A percentile compares a stretch with the other conserved stretches of the same genome.
These are phyloP conservation scores for Drosophila prosaltans DNA, from an alignment of 1,140 invertebrate species.

Conservation along the genomic window DNA sequence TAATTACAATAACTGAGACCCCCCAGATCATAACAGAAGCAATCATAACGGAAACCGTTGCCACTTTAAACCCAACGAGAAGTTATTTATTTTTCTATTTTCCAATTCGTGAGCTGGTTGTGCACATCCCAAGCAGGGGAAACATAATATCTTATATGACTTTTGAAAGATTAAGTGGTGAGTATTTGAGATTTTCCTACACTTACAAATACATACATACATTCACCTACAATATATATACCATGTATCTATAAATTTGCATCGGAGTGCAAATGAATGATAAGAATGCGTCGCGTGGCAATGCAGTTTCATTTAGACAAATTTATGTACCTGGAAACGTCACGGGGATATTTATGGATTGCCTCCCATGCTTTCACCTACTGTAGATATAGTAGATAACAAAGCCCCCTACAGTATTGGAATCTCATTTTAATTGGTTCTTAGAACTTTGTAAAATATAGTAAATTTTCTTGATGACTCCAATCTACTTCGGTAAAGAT, in stretches of 20 bases:
- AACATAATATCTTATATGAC: slow-evolving; percentile 83
- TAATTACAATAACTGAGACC: neutral
- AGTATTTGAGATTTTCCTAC: slow-evolving; percentile 39
- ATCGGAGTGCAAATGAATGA: neutral
- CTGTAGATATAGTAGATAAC: too few relatives aligned
- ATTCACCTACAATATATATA: slow-evolving; percentile 8
- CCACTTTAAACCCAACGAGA: slow-evolving; percentile 31
- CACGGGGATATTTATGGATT: neutral
- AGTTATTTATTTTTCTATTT: slow-evolving; percentile 40
- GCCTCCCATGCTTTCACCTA: too few relatives aligned
- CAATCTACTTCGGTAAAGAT: too few relatives aligned
- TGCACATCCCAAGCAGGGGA: slow-evolving; percentile 81
- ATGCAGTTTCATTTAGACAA: neutral
- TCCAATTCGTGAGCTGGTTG: slow-evolving; percentile 71
- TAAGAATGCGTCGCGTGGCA: neutral
- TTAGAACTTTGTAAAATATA: too few relatives aligned
- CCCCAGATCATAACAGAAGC: slow-evolving; percentile 11
- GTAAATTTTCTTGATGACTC: too few relatives aligned
- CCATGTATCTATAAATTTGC: neutral
- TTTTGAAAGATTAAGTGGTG: slow-evolving; percentile 83
- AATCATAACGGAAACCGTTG: slow-evolving; percentile 19
- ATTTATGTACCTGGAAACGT: neutral
- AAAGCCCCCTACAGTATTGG: too few relatives aligned
- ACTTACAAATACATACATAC: neutral
- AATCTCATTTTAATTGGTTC: too few relatives aligned